Conservation (phyloP, 2,113 vertebrate genomes). For the Xenopus laevis region DNA sequence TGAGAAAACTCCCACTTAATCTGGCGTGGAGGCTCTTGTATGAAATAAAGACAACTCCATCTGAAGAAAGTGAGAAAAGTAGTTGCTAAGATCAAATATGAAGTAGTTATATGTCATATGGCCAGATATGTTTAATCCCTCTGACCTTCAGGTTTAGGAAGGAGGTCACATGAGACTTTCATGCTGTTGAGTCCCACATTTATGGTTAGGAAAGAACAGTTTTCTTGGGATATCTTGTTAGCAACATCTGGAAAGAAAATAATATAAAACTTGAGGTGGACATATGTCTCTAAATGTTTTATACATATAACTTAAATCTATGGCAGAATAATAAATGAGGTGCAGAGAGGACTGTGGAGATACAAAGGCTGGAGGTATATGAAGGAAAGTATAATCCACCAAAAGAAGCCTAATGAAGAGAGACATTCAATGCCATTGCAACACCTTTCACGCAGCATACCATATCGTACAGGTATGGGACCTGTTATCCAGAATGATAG, state of each 20-base stretch:
- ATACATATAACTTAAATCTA: too few species aligned
- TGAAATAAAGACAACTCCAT: constrained; percentile 10
- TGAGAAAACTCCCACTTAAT: not conserved
- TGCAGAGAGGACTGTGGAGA: too few species aligned
- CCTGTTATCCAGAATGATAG: too few species aligned
- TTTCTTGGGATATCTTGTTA: not conserved
- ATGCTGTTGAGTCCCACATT: not conserved
- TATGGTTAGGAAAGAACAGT: not conserved
- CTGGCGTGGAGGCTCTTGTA: not conserved
- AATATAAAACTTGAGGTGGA: not conserved
- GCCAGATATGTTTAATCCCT: not conserved
- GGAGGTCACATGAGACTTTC: not conserved
- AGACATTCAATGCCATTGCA: too few species aligned
- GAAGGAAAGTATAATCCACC: too few species aligned
- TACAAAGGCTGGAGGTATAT: too few species aligned
- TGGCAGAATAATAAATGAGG: too few species aligned
- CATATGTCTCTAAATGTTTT: too few species aligned
- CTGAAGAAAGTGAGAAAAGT: not conserved
- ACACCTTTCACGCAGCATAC: too few species aligned
- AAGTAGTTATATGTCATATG: not conserved
- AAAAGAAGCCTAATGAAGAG: too few species aligned
- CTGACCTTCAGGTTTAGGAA: not conserved
- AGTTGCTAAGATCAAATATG: not conserved
- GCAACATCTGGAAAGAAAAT: not conserved
- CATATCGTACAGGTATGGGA: too few species aligned